Base-by-base conservation (phyloP, 2,797 vertebrate genomes). In the Rachycentron canadum region DNA sequence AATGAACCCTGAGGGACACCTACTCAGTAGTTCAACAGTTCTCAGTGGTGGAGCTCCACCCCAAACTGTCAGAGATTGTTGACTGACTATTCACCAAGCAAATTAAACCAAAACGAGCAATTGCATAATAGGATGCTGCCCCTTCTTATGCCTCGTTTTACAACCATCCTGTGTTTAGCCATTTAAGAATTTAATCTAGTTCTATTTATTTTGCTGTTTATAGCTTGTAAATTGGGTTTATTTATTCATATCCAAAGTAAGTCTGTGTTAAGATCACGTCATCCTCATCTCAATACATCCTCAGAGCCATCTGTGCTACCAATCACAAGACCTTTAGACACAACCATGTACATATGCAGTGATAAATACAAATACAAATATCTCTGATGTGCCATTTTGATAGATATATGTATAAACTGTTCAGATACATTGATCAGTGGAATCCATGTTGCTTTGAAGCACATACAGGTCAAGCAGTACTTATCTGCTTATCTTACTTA, bases 351-450 rank as follows among this genome's bases (percentile, higher is more conserved):
- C 80, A 68, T 90, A 87, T 85, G 83, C 78, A 89, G 72, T 56
- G 69, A 82, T 73, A 36, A 82, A 86, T 88, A 77, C 86, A 78
- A 64, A 89, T 79, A 64, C 71, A 78, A 47, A 85, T 81, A 82
- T 71, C 86, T 93, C 82, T 89, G 79, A 86, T 57, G 94, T 95
- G 95, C 95, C 95, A 95, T 95, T 91, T 90, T 89, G 77, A 87
- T 79, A 88, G 89, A 86, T 81, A 79, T 79, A 32, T 88, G 77
- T 87, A 81, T 68, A 88, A 85, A 59, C 78, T 75, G 69, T 79
- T 68, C 50, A 81, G 43, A 78, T 69, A 68, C 41, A 50, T 50
- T 57, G 65, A 87, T 83, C 70, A 77, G 66, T 65, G 73, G 60
- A 78, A 73, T 79, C 40, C 43, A 56, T 63, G 7, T 75, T 73